Base-by-base conservation (phyloP, 23 tunicate species). In the Diplosoma virens region DNA sequence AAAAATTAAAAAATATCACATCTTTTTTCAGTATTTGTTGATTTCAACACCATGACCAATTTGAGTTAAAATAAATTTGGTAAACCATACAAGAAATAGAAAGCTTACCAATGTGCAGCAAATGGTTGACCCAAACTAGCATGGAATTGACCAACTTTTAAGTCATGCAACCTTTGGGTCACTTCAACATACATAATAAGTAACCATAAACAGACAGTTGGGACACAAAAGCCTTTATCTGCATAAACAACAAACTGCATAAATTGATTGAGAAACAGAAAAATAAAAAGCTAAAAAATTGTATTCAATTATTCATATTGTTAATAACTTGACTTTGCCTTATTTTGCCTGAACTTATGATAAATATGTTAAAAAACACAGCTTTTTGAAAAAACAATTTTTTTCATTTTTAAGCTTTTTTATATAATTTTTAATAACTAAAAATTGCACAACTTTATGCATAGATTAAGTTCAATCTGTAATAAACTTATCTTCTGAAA, bases 31-130 rank as follows among this genome's bases (percentile, higher is more conserved):
- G n/a, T n/a, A n/a, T n/a, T n/a, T n/a, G n/a, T n/a, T n/a, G n/a
- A n/a, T n/a, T n/a, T n/a, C n/a, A n/a, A n/a, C n/a, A n/a, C n/a
- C n/a, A n/a, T n/a, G n/a, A n/a, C n/a, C n/a, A n/a, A n/a, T n/a
- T n/a, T n/a, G n/a, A n/a, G n/a, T n/a, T n/a, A n/a, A n/a, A n/a
- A n/a, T n/a, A n/a, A n/a, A n/a, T n/a, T n/a, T n/a, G n/a, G n/a
- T n/a, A n/a, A n/a, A n/a, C n/a, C n/a, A n/a, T n/a, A n/a, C n/a
- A 22, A 17, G 6, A 14, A 11, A 9, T 7, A 7, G 16, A 60
- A 53, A 56, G 34, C 95, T 76, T 23, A 89, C 96, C 96, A 89
- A 47, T 89, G 96, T 26, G 96, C 96, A 34, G 96, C 96, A 56
- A 89, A 89, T 28, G 96, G 96, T 63, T 66, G 87, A 69, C 96